These are phyloP conservation scores for Gambusia affinis DNA, from an alignment of 2,113 vertebrate genomes.

Conservation along the genomic window DNA sequence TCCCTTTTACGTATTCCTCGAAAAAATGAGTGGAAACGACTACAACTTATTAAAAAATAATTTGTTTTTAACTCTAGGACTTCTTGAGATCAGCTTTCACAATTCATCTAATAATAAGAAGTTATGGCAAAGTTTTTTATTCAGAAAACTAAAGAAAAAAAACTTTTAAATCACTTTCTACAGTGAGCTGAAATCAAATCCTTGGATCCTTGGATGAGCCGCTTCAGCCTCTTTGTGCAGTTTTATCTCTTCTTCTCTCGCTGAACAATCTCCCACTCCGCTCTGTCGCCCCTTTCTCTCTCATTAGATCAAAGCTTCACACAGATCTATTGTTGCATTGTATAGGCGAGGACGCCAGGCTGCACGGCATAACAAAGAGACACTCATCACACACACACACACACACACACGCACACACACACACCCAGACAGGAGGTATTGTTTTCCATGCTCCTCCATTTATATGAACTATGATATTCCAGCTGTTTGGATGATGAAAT, in stretches of 20 bases:
- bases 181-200: conserved; percentile 2
- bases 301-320: conserved; percentile 59
- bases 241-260: conserved; percentile 5
- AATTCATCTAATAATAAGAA: neutral
- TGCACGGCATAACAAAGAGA: conserved; percentile 35
- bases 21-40: neutral
- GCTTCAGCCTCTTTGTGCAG: conserved; percentile 35
- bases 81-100: neutral
- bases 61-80: neutral
- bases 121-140: neutral
- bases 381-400: conserved; percentile 12
- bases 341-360: conserved; percentile 13
- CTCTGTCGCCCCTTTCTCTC: conserved; percentile 6
- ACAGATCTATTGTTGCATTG: conserved; percentile 51
- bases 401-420: neutral
- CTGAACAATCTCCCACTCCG: neutral
- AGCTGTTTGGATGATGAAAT: too few relatives aligned
- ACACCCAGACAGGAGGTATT: neutral
- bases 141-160: neutral
- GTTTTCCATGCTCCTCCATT: conserved; percentile 17
- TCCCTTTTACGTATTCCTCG: neutral
- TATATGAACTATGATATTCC: neutral
- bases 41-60: too few relatives aligned
- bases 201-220: conserved; percentile 4
- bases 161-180: neutral